Evolutionary conservation across 2,888 invertebrate genomes (phyloP).

Genomic region (Epsilonema sp.): DNA sequence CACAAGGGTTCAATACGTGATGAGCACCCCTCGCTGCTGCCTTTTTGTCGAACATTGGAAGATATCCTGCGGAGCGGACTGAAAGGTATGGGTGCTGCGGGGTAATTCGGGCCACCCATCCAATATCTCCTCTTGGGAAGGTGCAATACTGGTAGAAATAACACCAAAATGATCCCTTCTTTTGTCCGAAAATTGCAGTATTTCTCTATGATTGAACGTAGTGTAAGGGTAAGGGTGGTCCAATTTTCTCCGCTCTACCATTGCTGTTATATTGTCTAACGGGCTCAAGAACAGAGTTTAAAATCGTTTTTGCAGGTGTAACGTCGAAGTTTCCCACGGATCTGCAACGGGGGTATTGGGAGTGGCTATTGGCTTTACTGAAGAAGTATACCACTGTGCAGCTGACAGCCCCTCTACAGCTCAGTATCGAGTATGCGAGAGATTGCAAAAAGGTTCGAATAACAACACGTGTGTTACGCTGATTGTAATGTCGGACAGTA

Average conservation of each 20-base stretch:
- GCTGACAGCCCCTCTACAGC: slow-evolving; percentile 1
- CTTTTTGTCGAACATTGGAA: slow-evolving; percentile 40
- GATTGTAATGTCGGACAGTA: too few species aligned
- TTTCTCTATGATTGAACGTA: too few species aligned
- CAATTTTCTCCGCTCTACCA: too few species aligned
- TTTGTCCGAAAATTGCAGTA: too few species aligned
- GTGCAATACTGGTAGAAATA: too few species aligned
- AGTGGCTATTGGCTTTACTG: slow-evolving; percentile 5
- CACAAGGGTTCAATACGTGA: slow-evolving; percentile 34
- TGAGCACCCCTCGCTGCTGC: slow-evolving; percentile 33
- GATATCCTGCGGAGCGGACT: slow-evolving; percentile 41
- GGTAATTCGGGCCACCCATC: too few species aligned
- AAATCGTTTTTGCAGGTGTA: neutral
- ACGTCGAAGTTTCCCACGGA: neutral
- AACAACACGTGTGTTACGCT: too few species aligned
- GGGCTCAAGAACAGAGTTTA: neutral
- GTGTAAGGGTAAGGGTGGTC: too few species aligned
- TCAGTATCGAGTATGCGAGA: slow-evolving; percentile 3
- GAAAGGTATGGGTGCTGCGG: slow-evolving; percentile 1
- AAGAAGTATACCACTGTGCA: neutral
- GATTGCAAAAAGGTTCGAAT: slow-evolving; percentile 2
- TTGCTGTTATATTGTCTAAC: too few species aligned
- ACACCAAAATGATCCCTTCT: too few species aligned
- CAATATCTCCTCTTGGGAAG: too few species aligned
- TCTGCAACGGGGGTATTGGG: slow-evolving; percentile 4